Evolutionary conservation across 2,797 vertebrate species (phyloP).

Genomic region (Pangasius krempfi): DNA sequence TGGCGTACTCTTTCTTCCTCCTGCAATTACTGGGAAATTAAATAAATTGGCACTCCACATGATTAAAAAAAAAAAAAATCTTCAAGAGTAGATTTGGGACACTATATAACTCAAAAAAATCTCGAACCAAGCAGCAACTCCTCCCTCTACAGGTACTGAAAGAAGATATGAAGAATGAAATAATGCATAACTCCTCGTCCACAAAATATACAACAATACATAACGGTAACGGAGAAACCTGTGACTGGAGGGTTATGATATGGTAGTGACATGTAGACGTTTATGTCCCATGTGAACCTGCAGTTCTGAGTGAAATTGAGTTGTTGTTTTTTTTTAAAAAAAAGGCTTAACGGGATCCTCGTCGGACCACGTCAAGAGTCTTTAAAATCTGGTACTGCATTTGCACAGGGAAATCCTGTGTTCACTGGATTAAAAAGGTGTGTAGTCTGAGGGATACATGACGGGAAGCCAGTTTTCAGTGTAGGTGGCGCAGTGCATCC

Average conservation of each 20-base stretch:
- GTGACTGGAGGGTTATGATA: neutral
- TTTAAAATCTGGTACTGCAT: constrained; percentile 31
- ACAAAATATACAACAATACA: neutral
- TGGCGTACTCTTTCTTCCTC: neutral
- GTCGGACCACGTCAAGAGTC: constrained; percentile 14
- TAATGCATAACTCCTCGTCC: neutral
- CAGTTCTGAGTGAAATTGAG: neutral
- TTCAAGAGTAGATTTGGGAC: neutral
- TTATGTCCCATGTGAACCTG: neutral
- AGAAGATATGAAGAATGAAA: neutral
- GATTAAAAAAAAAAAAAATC: neutral
- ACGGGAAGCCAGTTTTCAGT: constrained; percentile 95
- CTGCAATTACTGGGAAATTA: neutral
- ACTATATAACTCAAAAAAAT: neutral
- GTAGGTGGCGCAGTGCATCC: constrained; percentile 90
- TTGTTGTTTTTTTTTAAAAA: neutral
- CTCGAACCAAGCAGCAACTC: neutral
- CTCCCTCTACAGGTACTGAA: neutral
- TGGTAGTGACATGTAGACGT: neutral
- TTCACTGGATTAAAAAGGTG: constrained; percentile 82
- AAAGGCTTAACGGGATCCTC: constrained; percentile 24
- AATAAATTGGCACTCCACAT: constrained; percentile 39
- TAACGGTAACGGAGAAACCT: neutral
- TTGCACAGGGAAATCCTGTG: constrained; percentile 12
- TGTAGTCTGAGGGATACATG: constrained; percentile 93